Percentiles rank a stretch among this genome's conserved stretches.
Conservation (phyloP, 2,113 vertebrate species). For the Toxotes chatareus region DNA sequence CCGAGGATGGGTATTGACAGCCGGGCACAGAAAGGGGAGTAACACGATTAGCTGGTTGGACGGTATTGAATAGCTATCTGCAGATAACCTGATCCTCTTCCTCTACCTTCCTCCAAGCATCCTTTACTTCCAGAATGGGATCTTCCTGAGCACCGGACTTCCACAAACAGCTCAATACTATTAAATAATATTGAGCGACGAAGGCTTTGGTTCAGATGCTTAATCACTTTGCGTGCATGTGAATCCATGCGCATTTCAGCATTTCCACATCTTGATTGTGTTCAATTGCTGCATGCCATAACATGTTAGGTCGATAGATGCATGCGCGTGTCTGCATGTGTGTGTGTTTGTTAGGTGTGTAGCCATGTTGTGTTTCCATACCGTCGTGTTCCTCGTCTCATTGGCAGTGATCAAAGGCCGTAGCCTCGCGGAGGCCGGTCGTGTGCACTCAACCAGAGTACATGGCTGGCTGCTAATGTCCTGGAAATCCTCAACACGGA, state of each 20-base stretch:
- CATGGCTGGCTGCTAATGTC: conserved; percentile 69
- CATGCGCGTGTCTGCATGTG: not conserved
- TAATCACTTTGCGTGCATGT: conserved; percentile 12
- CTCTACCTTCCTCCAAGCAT: conserved; percentile 64
- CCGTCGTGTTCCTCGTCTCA: conserved; percentile 45
- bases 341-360: conserved; percentile 34
- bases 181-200: conserved; percentile 44
- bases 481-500: conserved; percentile 73
- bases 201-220: conserved; percentile 17
- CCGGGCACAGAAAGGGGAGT: conserved; percentile 41
- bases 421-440: conserved; percentile 33
- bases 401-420: conserved; percentile 60
- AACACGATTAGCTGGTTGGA: conserved; percentile 64
- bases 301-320: not conserved
- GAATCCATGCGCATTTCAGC: not conserved
- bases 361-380: conserved; percentile 12
- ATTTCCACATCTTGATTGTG: conserved; percentile 32
- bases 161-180: conserved; percentile 63
- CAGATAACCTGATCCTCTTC: conserved; percentile 73
- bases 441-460: conserved; percentile 47
- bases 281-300: not conserved
- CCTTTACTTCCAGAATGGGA: conserved; percentile 59
- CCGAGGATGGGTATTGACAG: conserved; percentile 58
- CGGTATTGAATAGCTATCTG: conserved; percentile 71
- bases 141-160: conserved; percentile 47